Percentiles rank a stretch among this genome's conserved stretches.
Evolutionary conservation across 2,113 vertebrate species (phyloP).

Genomic region (Eptesicus fuscus): DNA sequence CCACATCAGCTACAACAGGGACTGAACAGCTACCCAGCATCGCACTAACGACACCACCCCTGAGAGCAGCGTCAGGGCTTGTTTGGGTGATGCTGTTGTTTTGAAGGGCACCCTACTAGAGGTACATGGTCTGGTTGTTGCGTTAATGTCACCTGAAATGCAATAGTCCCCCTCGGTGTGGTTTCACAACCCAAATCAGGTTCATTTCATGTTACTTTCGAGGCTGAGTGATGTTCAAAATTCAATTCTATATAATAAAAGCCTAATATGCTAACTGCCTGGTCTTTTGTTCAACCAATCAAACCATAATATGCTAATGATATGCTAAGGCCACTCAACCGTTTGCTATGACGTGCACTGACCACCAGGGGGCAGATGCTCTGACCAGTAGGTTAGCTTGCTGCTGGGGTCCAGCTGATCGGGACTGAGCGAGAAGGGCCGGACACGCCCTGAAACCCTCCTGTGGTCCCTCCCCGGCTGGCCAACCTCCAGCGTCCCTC

Average conservation of each 20-base stretch:
- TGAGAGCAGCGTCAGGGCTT: background rate
- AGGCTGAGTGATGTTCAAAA: background rate
- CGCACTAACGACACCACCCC: background rate
- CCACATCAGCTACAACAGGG: background rate
- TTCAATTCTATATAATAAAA: background rate
- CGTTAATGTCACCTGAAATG: background rate
- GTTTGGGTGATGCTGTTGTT: background rate
- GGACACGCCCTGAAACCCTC: too few relatives aligned
- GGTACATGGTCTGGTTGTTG: background rate
- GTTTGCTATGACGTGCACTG: too few relatives aligned
- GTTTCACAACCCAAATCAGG: background rate
- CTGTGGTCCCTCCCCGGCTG: too few relatives aligned
- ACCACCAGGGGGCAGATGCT: too few relatives aligned
- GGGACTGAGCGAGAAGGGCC: too few relatives aligned
- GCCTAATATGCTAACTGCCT: too few relatives aligned
- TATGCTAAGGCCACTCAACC: too few relatives aligned
- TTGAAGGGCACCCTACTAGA: background rate
- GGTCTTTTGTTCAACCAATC: too few relatives aligned
- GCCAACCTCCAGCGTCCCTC: too few relatives aligned
- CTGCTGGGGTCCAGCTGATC: too few relatives aligned
- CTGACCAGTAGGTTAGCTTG: too few relatives aligned
- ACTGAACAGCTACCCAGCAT: background rate
- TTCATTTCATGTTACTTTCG: background rate
- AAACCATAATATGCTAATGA: too few relatives aligned
- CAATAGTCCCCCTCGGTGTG: background rate